Conservation (phyloP, 2,113 vertebrate genomes). For the Chaetodon trifascialis region DNA sequence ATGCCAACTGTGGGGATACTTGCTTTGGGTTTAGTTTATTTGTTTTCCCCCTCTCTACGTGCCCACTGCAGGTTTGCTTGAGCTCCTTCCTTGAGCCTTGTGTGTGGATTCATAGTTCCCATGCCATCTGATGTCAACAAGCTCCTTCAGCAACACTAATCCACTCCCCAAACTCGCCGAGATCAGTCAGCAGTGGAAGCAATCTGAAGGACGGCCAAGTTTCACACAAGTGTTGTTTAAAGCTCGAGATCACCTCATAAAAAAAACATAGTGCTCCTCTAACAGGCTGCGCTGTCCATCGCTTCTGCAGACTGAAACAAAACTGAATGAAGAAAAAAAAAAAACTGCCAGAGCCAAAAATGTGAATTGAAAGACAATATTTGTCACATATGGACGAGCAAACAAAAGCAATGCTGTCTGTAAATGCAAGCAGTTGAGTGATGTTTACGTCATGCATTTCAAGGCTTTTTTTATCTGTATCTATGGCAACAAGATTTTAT, state of each 20-base stretch:
- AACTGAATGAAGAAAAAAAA: background rate
- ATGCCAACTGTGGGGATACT: constrained; percentile 73
- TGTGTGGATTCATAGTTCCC: constrained; percentile 74
- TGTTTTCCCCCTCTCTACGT: constrained; percentile 70
- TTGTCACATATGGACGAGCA: background rate
- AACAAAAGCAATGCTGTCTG: background rate
- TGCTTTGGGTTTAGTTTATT: constrained; percentile 74
- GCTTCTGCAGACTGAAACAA: background rate
- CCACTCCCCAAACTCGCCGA: constrained; percentile 61
- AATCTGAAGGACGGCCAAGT: constrained; percentile 41
- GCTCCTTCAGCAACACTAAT: constrained; percentile 75
- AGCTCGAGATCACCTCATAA: constrained; percentile 40
- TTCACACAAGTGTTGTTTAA: constrained; percentile 41
- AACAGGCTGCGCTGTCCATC: background rate
- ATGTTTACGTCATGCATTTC: background rate
- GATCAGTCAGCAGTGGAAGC: constrained; percentile 60
- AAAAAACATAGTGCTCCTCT: constrained; percentile 23
- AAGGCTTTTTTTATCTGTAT: background rate
- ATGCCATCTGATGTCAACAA: constrained; percentile 84
- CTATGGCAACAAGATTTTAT: background rate
- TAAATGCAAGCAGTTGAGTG: background rate
- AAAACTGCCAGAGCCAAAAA: background rate
- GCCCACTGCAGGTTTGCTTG: constrained; percentile 68
- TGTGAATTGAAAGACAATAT: background rate
- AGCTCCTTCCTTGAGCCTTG: constrained; percentile 68